Base-by-base conservation (phyloP, 2,113 vertebrate genomes). In the Hippocampus zosterae region DNA sequence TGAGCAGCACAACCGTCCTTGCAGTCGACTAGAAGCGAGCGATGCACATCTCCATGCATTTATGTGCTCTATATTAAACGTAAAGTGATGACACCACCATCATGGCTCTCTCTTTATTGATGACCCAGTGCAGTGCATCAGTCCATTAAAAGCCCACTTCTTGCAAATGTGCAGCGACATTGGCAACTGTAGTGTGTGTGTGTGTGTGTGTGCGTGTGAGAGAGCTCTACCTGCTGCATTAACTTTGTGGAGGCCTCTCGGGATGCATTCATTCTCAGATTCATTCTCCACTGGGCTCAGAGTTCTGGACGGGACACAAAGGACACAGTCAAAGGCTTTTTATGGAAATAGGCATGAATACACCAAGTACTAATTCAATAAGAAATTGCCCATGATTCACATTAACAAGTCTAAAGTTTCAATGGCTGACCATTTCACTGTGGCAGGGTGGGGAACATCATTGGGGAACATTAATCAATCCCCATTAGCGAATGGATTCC, bases 161-260 rank as follows among this genome's bases (percentile, higher is more conserved):
- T 79, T 82, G 72, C 85, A 85, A 80, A 87, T 83, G 74, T 84
- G 71, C 77, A 73, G 67, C 80, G 65, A 66, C 68, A 50, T 29
- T 71, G 37, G 50, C 4, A 73, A 57, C 52, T 52, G 69, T 12
- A 0, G 50, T 37, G 52, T 40, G 60, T 56, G 65, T 61, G 42
- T 33, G 59, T 68, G 62, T 73, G 50, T 37, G 33, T 37, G 52
- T 40, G 60, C 52, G 65, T 61, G 52, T 62, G 57, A 27, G 8
- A 50, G 29, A 19, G 13, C 37, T 66, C 29, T 85, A 93, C 92
- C 92, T 89, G 89, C 91, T 80, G 81, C 67, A 64, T 93, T 93
- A 78, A 93, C 87, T 89, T 79, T 88, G 78, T 88, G 76, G 50
- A 91, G 79, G 29, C 91, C 91, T 80, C 76, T 89, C 10, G 84